Percentiles rank a stretch among this genome's conserved stretches.
phyloP scores from a whole-genome alignment of 2,113 vertebrate genomes.

The Gopherus flavomarginatus region DNA sequence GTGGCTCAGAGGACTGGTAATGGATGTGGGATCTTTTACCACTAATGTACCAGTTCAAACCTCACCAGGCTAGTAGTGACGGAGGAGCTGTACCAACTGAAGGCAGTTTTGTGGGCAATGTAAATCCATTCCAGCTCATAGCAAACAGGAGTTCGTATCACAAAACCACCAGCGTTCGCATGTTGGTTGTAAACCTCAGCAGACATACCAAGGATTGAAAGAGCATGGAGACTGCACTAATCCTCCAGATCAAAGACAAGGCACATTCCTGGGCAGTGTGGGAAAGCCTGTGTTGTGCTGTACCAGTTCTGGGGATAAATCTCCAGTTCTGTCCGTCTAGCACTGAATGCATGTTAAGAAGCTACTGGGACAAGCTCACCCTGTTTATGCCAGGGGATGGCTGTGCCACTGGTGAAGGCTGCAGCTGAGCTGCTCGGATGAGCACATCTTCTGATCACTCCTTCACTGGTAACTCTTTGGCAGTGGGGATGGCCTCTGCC shows the following conservation, averaged over 20 bases:
- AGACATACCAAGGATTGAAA: background rate
- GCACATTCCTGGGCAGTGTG: background rate
- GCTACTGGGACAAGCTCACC: background rate
- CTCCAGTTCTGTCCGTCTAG: rapidly evolving
- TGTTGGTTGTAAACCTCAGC: background rate
- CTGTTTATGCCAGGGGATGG: rapidly evolving
- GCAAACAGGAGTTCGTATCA: background rate
- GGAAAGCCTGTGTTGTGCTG: rapidly evolving
- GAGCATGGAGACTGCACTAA: background rate
- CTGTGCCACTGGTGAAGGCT: background rate
- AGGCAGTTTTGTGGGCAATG: background rate
- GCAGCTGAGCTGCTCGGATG: background rate
- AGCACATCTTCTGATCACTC: background rate
- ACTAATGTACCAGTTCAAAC: background rate
- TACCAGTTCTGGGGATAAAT: background rate
- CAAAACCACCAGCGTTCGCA: background rate
- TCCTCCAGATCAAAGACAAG: background rate
- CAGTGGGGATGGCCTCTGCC: background rate
- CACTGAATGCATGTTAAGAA: background rate
- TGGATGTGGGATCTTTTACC: background rate
- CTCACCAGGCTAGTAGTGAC: background rate
- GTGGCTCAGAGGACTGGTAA: rapidly evolving
- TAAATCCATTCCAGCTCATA: background rate
- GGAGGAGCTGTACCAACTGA: background rate
- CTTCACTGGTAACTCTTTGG: background rate